A percentile compares a stretch with the other conserved stretches of the same genome.
phyloP scores from a whole-genome alignment of 2,797 vertebrate genomes.

The Mormyrus hasselquistii region DNA sequence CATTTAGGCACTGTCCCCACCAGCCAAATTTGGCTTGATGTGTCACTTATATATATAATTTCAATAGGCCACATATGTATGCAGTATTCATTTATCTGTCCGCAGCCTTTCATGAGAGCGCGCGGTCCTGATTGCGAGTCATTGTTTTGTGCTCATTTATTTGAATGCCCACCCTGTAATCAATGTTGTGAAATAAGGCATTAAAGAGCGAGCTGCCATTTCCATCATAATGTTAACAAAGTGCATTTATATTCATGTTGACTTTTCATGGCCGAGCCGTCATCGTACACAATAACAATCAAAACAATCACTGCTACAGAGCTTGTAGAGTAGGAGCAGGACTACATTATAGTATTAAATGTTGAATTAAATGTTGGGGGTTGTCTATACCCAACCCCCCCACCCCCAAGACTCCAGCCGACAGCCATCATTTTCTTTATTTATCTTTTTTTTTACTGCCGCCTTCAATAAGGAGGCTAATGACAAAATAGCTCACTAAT shows the following conservation, averaged over 20 bases:
- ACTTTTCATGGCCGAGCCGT: slow-evolving; percentile 61
- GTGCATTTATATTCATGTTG: slow-evolving; percentile 63
- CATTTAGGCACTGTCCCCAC: slow-evolving; percentile 48
- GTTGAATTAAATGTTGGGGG: slow-evolving; percentile 53
- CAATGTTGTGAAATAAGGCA: slow-evolving; percentile 58
- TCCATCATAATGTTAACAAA: slow-evolving; percentile 63
- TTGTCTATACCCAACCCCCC: slow-evolving; percentile 40
- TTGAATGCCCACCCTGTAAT: slow-evolving; percentile 69
- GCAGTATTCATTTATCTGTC: slow-evolving; percentile 67
- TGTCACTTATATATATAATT: slow-evolving; percentile 62
- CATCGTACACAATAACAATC: slow-evolving; percentile 64
- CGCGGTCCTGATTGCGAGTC: slow-evolving; percentile 69
- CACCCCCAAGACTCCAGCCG: slow-evolving; percentile 51
- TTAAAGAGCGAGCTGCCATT: slow-evolving; percentile 67
- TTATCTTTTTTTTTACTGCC: slow-evolving; percentile 60
- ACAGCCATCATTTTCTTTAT: slow-evolving; percentile 60
- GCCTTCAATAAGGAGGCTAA: slow-evolving; percentile 64
- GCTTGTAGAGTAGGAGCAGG: slow-evolving; percentile 43
- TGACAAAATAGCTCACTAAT: slow-evolving; percentile 69
- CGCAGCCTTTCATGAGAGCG: slow-evolving; percentile 56
- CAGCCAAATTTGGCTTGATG: slow-evolving; percentile 51
- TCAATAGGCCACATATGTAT: slow-evolving; percentile 45
- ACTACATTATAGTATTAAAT: slow-evolving; percentile 67
- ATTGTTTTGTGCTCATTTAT: slow-evolving; percentile 71
- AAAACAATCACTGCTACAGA: slow-evolving; percentile 50